Percentiles rank a stretch among this genome's conserved stretches.
phyloP scores from a whole-genome alignment of 2,888 invertebrate genomes.

The Drosophila sordidapex region DNA sequence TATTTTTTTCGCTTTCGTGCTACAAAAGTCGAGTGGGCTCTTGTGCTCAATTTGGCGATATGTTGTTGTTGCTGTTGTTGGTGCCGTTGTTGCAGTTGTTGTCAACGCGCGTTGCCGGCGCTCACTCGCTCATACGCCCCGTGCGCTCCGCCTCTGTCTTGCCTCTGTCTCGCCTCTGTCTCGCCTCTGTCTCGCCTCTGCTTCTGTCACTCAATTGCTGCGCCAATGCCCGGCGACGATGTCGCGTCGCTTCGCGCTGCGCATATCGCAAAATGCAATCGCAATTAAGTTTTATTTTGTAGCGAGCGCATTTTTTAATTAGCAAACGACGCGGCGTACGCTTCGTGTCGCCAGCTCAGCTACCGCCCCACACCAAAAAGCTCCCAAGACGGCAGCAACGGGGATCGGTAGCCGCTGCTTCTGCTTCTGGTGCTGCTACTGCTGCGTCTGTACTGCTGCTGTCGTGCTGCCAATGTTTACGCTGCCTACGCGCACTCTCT shows the following conservation, averaged over 20 bases:
- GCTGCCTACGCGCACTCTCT: constrained; percentile 47
- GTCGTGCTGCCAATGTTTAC: constrained; percentile 20
- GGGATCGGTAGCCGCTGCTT: constrained; percentile 29
- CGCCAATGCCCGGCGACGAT: constrained; percentile 60
- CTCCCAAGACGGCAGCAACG: constrained; percentile 29
- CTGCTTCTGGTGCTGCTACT: constrained; percentile 1
- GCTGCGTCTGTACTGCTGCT: background rate
- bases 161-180: background rate
- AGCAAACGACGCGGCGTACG: constrained; percentile 65
- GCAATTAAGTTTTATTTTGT: constrained; percentile 82
- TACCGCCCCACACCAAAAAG: constrained; percentile 46
- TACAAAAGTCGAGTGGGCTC: constrained; percentile 62
- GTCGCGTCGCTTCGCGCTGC: constrained; percentile 37
- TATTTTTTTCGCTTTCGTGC: constrained; percentile 38
- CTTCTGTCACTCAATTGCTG: constrained; percentile 48
- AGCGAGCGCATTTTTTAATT: constrained; percentile 81
- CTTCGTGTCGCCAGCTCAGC: constrained; percentile 59
- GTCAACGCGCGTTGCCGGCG: constrained; percentile 48
- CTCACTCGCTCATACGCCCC: constrained; percentile 58
- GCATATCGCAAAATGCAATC: constrained; percentile 79
- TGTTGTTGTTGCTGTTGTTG: constrained; percentile 27
- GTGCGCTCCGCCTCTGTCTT: constrained; percentile 38
- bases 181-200: constrained; percentile 29
- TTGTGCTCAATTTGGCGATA: constrained; percentile 61
- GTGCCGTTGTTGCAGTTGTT: constrained; percentile 27